Evolutionary conservation across 1,140 invertebrate genomes (phyloP), one percentile per base, ranked within the genome.

Genomic region (Drosophila funebris): DNA sequence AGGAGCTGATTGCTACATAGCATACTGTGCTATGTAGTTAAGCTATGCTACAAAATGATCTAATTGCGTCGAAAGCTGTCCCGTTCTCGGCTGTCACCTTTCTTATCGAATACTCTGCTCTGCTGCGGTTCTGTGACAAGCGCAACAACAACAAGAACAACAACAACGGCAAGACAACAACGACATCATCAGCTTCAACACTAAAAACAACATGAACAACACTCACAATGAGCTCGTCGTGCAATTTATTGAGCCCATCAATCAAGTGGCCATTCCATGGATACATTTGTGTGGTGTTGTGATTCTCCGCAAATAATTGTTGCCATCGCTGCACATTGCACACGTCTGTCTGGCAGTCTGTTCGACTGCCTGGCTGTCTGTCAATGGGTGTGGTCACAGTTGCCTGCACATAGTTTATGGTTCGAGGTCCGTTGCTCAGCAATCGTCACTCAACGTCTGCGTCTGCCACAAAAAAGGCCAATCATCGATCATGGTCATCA

Each of bases 401-500:
- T 74, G 62, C 73, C 36, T 37, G 73, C 41, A 41, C 66, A 57
- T 62, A 53, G 53, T 73, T 73, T 60, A 69, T 68, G 63, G 63
- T 67, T 31, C 43, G 48, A 50, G 56, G 63, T 54, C 24, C 27
- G 64, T 41, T 68, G 63, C 67, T 63, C 67, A 64, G 76, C 83
- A 72, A 78, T 87, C 83, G 82, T 87, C 82, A 87, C 82, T 81
- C 82, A 77, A 64, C 76, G 80, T 76, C 80, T 69, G 71, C 46
- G 72, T 61, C 56, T 78, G 74, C 73, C 84, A 85, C 71, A 88
- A 88, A 88, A 87, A 75, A 79, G 83, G 83, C 77, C 78, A 88
- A 85, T 85, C 85, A 90, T 90, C 85, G 85, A 90, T 90, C 85
- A 90, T 90, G 87, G 85, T 79, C 85, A 85, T 82, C 33, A 36